phyloP scores from a whole-genome alignment of 2,797 vertebrate genomes.

The Gila robusta region DNA sequence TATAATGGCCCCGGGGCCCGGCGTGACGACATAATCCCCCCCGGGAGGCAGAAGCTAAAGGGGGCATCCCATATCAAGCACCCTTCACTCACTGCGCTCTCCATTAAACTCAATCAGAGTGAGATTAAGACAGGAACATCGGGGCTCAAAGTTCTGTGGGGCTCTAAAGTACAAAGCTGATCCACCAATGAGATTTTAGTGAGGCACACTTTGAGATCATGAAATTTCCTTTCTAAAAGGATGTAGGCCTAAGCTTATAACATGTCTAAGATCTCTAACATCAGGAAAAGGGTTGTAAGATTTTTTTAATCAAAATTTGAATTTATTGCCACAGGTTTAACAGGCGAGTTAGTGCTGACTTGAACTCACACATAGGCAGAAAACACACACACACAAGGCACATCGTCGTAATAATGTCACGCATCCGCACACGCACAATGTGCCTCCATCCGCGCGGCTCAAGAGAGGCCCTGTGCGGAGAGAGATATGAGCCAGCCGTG shows the following conservation, averaged over 20 bases:
- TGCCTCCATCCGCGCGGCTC: constrained; percentile 68
- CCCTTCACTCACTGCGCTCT: constrained; percentile 71
- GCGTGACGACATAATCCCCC: constrained; percentile 81
- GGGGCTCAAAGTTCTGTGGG: background rate
- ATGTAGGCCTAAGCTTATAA: background rate
- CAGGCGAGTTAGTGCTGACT: constrained; percentile 1
- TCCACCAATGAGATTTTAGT: background rate
- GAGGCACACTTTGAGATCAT: background rate
- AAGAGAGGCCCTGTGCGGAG: constrained; percentile 74
- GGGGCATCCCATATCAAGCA: constrained; percentile 76
- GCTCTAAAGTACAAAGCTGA: background rate
- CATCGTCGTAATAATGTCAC: constrained; percentile 19
- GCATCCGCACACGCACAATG: constrained; percentile 44
- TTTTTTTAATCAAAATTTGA: background rate
- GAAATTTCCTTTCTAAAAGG: background rate
- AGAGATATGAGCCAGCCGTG: constrained; percentile 73
- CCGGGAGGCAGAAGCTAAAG: constrained; percentile 65
- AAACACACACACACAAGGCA: constrained; percentile 39
- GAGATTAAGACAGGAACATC: constrained; percentile 49
- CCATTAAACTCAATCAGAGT: constrained; percentile 48
- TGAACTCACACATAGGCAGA: background rate
- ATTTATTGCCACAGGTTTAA: background rate
- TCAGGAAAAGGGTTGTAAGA: background rate
- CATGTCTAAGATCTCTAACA: background rate
- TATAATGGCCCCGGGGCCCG: constrained; percentile 81